Conservation (phyloP, 2,797 vertebrate genomes). For the Coregonus sp. region DNA sequence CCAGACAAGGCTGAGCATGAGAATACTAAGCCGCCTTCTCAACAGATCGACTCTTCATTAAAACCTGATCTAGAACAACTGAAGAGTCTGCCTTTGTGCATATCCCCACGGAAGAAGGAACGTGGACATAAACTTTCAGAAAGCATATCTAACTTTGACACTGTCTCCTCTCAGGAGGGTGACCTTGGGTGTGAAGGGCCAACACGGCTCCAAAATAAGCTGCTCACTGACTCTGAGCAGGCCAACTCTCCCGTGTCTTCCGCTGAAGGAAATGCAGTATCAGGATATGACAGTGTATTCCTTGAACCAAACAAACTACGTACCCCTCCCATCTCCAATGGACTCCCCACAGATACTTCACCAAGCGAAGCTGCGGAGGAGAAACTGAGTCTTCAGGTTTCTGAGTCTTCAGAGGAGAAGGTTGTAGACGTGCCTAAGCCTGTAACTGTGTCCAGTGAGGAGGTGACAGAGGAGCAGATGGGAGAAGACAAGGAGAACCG, state of each 20-base stretch:
- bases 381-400: slow-evolving; percentile 12
- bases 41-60: neutral
- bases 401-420: slow-evolving; percentile 16
- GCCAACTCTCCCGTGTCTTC: neutral
- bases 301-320: neutral
- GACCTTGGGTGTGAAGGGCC: slow-evolving; percentile 17
- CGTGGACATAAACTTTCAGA: slow-evolving; percentile 63
- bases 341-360: neutral
- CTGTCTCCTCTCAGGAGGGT: slow-evolving; percentile 40
- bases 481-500: slow-evolving; percentile 10
- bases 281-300: neutral
- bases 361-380: slow-evolving; percentile 17
- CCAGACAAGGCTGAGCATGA: neutral
- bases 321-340: neutral
- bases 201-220: neutral
- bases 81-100: slow-evolving; percentile 6
- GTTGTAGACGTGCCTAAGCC: neutral
- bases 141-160: slow-evolving; percentile 60
- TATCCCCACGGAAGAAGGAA: slow-evolving; percentile 59
- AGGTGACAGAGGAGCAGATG: slow-evolving; percentile 5
- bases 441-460: neutral
- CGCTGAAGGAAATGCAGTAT: neutral
- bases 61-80: slow-evolving; percentile 25
- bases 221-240: slow-evolving; percentile 9
- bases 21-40: neutral